A percentile compares a stretch with the other conserved stretches of the same genome.
Conservation (phyloP, 1,140 invertebrate species). For the Magallana gigas region DNA sequence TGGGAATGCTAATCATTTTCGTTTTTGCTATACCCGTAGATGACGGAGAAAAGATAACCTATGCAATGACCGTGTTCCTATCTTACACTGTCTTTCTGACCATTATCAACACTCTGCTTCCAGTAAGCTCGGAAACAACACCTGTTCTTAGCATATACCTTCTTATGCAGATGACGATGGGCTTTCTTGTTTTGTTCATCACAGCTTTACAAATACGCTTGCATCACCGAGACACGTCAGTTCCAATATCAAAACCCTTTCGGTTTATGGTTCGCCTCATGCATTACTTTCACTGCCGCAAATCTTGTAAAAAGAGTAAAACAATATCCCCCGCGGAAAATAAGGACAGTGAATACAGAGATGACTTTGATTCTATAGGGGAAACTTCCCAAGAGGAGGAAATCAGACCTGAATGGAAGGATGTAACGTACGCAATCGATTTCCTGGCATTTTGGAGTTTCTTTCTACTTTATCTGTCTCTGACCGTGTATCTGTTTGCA, state of each 20-base stretch:
- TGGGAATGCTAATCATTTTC: conserved; percentile 81
- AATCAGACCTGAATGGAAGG: neutral
- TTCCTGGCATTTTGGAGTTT: conserved; percentile 30
- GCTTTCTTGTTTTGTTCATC: conserved; percentile 31
- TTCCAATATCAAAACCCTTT: neutral
- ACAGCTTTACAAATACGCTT: conserved; percentile 36
- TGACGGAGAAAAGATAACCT: conserved; percentile 81
- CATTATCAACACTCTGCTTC: conserved; percentile 82
- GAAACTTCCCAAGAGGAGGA: neutral
- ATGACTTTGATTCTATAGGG: neutral
- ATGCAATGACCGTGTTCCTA: conserved; percentile 82
- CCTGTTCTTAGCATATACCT: conserved; percentile 74
- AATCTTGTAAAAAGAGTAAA: neutral
- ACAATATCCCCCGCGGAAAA: neutral
- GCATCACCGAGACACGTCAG: neutral
- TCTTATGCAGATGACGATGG: conserved; percentile 40
- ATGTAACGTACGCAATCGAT: conserved; percentile 37
- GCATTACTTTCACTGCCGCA: neutral
- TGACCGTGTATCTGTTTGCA: neutral
- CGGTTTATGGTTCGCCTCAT: neutral
- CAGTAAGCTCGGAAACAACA: conserved; percentile 81
- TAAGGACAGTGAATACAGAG: neutral
- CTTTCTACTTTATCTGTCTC: neutral
- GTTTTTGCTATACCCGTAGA: conserved; percentile 83
- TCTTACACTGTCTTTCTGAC: conserved; percentile 83